Evolutionary conservation across 1,140 invertebrate species (phyloP).

Genomic region (Drosophila biarmipes): DNA sequence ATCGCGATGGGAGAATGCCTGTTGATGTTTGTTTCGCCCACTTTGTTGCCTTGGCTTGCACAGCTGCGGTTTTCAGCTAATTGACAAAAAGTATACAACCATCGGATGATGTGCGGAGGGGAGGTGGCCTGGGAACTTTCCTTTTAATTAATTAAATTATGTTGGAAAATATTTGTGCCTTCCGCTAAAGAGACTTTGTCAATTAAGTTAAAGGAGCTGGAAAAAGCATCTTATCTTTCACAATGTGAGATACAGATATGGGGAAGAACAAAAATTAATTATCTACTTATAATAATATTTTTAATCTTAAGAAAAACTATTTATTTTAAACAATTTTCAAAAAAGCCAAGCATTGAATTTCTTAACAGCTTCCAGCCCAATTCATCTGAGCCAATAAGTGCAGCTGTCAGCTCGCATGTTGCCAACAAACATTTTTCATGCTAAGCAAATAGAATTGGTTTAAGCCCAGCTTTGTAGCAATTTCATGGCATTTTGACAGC

Average conservation of each 20-base stretch:
- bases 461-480: conserved; percentile 9
- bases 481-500: conserved; percentile 24
- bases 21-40: conserved; percentile 19
- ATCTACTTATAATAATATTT: no score
- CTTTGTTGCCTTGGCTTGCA: conserved; percentile 16
- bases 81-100: conserved; percentile 40
- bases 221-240: background rate
- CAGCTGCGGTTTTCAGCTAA: conserved; percentile 42
- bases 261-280: no score
- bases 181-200: conserved; percentile 1
- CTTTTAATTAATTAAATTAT: conserved; percentile 47
- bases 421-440: conserved; percentile 27
- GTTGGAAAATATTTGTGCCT: conserved; percentile 15
- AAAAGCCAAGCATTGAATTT: background rate
- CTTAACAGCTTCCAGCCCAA: conserved; percentile 8
- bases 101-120: background rate
- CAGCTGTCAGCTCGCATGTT: conserved; percentile 27
- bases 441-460: conserved; percentile 19
- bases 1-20: background rate
- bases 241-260: no score
- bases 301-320: background rate
- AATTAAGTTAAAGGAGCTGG: background rate
- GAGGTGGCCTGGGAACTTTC: conserved; percentile 10
- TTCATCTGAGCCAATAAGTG: conserved; percentile 31
- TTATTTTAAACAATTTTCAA: background rate